Conservation (phyloP, 2,113 vertebrate genomes). For the Charina bottae region DNA sequence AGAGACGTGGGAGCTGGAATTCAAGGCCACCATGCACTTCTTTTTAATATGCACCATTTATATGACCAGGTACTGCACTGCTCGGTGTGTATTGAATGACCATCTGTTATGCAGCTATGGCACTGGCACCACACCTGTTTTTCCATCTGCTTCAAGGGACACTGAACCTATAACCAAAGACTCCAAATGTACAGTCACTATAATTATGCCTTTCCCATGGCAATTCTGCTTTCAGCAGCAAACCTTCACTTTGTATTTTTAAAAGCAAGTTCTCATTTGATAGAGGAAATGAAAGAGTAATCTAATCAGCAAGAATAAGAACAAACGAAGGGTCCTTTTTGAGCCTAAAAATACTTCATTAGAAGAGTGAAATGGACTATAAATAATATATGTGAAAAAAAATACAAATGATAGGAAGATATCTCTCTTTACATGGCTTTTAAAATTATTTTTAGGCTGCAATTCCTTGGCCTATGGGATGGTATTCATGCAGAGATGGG, state of each 20-base stretch:
- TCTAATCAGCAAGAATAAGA: neutral
- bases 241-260: neutral
- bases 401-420: neutral
- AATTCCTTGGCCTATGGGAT: neutral
- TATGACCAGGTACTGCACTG: conserved; percentile 1
- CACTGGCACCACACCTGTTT: conserved; percentile 30
- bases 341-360: neutral
- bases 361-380: neutral
- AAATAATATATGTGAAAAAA: neutral
- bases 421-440: neutral
- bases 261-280: neutral
- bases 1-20: neutral
- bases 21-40: neutral
- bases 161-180: neutral
- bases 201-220: neutral
- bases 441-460: neutral
- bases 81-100: neutral
- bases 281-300: neutral
- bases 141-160: conserved; percentile 24
- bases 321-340: neutral
- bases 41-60: conserved; percentile 23
- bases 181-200: conserved; percentile 3
- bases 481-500: neutral
- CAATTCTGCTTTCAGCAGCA: conserved; percentile 6
- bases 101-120: conserved; percentile 32